These are phyloP conservation scores for Campoplex nolae DNA, from an alignment of 2,888 invertebrate species.

Conservation along the genomic window DNA sequence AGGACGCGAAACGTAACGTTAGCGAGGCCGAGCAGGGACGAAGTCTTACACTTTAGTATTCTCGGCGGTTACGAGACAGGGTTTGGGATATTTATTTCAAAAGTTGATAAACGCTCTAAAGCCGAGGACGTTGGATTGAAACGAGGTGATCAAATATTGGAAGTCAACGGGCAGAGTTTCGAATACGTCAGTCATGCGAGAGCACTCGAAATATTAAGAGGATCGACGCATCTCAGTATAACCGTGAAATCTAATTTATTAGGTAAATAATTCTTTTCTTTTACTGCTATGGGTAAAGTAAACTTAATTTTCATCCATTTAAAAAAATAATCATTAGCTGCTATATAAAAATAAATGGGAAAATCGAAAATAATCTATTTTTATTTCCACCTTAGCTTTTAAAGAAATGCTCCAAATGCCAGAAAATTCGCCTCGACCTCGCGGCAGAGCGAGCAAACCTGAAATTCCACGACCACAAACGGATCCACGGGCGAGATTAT, in stretches of 20 bases:
- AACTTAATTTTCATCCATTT: background rate
- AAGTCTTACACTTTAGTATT: conserved; percentile 96
- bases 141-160: conserved; percentile 98
- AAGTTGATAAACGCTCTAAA: conserved; percentile 96
- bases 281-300: too few species aligned
- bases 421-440: conserved; percentile 92
- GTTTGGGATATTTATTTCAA: conserved; percentile 97
- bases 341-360: background rate
- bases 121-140: conserved; percentile 98
- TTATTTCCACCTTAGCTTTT: conserved; percentile 84
- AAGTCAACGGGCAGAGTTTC: conserved; percentile 99
- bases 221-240: conserved; percentile 97
- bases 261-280: conserved; percentile 84
- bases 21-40: conserved; percentile 96
- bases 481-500: conserved; percentile 91
- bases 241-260: conserved; percentile 98
- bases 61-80: conserved; percentile 97
- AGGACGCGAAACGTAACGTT: conserved; percentile 95
- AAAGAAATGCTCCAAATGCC: conserved; percentile 91
- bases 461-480: conserved; percentile 85
- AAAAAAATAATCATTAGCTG: background rate
- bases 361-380: conserved; percentile 3
- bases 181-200: conserved; percentile 96
- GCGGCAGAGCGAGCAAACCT: conserved; percentile 86
- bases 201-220: conserved; percentile 96